Base-by-base conservation (phyloP, 2,888 invertebrate species). In the Gari tellinella region DNA sequence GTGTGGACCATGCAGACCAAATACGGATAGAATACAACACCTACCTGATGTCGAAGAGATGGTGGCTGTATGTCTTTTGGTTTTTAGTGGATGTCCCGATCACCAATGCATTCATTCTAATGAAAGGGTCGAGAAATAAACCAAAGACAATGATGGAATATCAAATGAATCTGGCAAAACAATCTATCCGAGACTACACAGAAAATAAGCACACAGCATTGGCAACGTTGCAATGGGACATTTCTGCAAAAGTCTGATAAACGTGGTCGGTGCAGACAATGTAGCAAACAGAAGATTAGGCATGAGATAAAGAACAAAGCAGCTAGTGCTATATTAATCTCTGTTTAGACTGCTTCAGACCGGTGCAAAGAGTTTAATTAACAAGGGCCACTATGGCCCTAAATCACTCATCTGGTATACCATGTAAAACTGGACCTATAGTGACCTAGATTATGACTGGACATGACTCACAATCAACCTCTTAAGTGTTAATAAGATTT, bases 1-100 rank as follows among this genome's bases (percentile, higher is more conserved):
- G 68, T 26, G 64, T 64, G 3, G 74, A 74, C 25, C 63, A 61
- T 46, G 64, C 74, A n/a, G 74, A 74, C 40, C 56, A 63, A 40
- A 45, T 69, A 5, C 49, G 68, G 19, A 55, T 56, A n/a, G 37
- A 49, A 8, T 68, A 68, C 43, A 53, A 40, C 23, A 49, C 61
- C 14, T 45, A 45, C n/a, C 14, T 12, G 10, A 45, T n/a, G 21
- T 45, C 45, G 1, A 45, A 10, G 21, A 12, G 45, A n/a, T 45
- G 45, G 45, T 45, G 45, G 45, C 45, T n/a, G 17, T 45, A 45
- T n/a, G 15, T 45, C 10, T 45, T 45, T 45, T 45, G 45, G 45
- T 45, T 45, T 45, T n/a, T 45, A 8, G 17, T 45, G 21, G 45
- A 45, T 45, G 17, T 45, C 15, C 15, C 45, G 15, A n/a, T 45